Base-by-base conservation (phyloP, 2,797 vertebrate species). In the Xyrichtys novacula region DNA sequence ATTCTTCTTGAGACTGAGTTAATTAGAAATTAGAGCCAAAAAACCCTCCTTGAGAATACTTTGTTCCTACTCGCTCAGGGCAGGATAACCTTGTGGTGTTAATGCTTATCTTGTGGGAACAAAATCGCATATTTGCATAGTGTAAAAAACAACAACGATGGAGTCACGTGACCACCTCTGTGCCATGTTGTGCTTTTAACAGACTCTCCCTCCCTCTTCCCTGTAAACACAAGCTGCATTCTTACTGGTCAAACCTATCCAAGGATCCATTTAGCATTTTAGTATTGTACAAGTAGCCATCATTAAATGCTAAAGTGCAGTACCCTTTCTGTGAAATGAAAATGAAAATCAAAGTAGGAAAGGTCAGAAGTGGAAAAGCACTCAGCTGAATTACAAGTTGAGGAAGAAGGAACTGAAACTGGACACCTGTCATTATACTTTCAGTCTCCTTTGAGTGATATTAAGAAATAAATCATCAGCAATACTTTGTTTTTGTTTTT, bases 101-200 rank as follows among this genome's bases (percentile, higher is more conserved):
- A 80, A 78, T 74, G 73, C 81, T 86, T 75, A 70, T 79, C n/a
- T 43, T 54, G 50, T 47, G 22, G 3, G 7, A 26, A 26, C 20
- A 38, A 76, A 78, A 62, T 74, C 53, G 52, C 73, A 83, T 50
- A 63, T 78, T 74, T 79, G 73, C 65, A 57, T 16, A n/a, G 42
- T 49, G 60, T 63, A 56, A 75, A 54, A 52, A 63, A 23, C 44
- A 15, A 66, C 54, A 61, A 54, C 53, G 81, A 66, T 54, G 47
- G 40, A 61, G 29, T 11, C 50, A 31, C 12, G 63, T 65, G 71
- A 78, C 52, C 52, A 12, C 32, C 0, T 10, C 4, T 28, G 12
- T 50, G 55, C 53, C 8, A 38, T 11, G 8, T 40, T 56, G 36
- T 52, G 22, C 60, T 68, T 48, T 55, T 15, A 65, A 52, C 43